Evolutionary conservation across 2,113 vertebrate genomes (phyloP).

Genomic region (Camarhynchus parvulus): DNA sequence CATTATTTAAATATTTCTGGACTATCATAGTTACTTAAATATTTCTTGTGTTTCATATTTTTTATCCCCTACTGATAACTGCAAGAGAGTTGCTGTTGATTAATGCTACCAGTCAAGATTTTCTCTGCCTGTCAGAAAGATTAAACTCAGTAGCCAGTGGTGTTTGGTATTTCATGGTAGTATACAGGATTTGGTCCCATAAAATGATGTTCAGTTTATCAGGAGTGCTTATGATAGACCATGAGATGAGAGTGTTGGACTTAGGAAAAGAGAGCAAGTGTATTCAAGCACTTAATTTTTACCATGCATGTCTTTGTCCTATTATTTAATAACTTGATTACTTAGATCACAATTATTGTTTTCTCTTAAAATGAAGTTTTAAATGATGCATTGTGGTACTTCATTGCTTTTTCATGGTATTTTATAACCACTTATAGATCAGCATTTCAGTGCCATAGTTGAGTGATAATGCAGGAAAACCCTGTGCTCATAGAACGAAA

Average conservation of each 20-base stretch:
- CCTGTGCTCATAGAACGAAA: slow-evolving; percentile 13
- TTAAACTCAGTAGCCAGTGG: neutral
- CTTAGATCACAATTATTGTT: neutral
- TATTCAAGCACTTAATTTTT: neutral
- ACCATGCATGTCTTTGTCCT: neutral
- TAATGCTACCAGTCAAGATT: neutral
- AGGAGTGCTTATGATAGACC: neutral
- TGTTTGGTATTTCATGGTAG: neutral
- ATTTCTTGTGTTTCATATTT: neutral
- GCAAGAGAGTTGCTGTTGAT: neutral
- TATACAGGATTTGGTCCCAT: neutral
- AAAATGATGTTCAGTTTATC: neutral
- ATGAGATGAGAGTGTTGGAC: neutral
- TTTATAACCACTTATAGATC: neutral
- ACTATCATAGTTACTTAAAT: neutral
- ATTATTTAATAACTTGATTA: neutral
- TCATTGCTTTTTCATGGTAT: neutral
- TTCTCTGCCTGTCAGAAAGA: neutral
- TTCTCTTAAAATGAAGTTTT: neutral
- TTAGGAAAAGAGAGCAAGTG: neutral
- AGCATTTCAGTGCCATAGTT: neutral
- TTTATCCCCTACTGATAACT: neutral
- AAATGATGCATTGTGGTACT: neutral
- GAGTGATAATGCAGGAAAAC: slow-evolving; percentile 12
- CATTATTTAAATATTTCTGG: neutral